Percentiles rank a stretch among this genome's conserved stretches.
Conservation (phyloP, 2,797 vertebrate genomes). For the Pempheris klunzingeri region DNA sequence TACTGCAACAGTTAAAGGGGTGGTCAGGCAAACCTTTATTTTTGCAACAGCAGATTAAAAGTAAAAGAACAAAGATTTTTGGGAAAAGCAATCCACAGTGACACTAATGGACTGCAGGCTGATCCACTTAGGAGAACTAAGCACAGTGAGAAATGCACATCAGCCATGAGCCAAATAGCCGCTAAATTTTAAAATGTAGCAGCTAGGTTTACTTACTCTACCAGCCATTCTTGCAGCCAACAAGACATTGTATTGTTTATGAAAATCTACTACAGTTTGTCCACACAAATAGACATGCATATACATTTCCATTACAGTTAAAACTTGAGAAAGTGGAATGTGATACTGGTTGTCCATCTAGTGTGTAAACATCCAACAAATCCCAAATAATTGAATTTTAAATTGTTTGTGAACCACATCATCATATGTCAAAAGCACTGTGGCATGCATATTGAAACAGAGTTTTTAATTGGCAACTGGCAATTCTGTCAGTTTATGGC, state of each 20-base stretch:
- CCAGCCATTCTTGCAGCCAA: not conserved
- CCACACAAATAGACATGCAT: not conserved
- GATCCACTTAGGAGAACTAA: not conserved
- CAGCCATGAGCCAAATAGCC: not conserved
- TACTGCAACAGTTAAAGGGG: not conserved
- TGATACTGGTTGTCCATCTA: not conserved
- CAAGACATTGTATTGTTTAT: not conserved
- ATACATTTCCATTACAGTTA: not conserved
- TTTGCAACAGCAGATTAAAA: not conserved
- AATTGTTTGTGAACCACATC: not conserved
- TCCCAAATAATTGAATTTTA: not conserved
- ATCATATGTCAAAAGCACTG: not conserved
- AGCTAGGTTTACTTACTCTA: not conserved
- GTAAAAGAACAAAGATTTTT: not conserved
- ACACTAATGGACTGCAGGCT: not conserved
- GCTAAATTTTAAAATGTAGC: not conserved
- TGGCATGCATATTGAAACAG: not conserved
- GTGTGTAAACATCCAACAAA: not conserved
- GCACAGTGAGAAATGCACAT: not conserved
- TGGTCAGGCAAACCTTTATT: not conserved
- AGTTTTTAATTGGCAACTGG: conserved; percentile 1
- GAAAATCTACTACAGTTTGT: not conserved
- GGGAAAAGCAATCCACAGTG: not conserved
- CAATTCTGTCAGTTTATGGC: not conserved
- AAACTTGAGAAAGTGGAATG: not conserved